A percentile compares a stretch with the other conserved stretches of the same genome.
These are phyloP conservation scores for Lordiphosa andalusiaca DNA, from an alignment of 2,888 invertebrate genomes.

Conservation along the genomic window DNA sequence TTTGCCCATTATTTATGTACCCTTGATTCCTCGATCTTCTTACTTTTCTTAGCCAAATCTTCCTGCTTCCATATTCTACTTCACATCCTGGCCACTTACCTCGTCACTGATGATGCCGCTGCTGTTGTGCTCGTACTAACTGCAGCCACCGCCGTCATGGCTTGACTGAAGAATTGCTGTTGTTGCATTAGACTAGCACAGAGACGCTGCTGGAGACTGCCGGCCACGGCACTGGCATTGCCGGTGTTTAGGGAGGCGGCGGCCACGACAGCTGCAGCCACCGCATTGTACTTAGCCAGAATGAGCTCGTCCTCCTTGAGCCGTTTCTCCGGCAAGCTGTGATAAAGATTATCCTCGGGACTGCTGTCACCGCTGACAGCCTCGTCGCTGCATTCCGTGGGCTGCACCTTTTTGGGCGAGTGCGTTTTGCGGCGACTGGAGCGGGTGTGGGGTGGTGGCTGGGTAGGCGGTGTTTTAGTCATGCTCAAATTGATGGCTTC, in stretches of 20 bases:
- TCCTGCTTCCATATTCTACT: too few relatives aligned
- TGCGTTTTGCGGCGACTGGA: slow-evolving; percentile 63
- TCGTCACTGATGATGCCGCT: slow-evolving; percentile 12
- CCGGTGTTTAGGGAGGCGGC: slow-evolving; percentile 26
- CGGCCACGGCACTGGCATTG: background rate
- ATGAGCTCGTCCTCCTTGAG: slow-evolving; percentile 59
- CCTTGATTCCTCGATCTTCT: too few relatives aligned
- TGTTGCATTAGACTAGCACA: slow-evolving; percentile 49
- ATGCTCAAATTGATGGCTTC: slow-evolving; percentile 56
- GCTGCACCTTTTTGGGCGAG: slow-evolving; percentile 59
- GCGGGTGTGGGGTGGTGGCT: slow-evolving; percentile 24
- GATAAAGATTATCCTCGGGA: slow-evolving; percentile 23
- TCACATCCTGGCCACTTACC: background rate
- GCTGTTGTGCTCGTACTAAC: slow-evolving; percentile 9
- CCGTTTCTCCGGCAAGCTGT: slow-evolving; percentile 34
- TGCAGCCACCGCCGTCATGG: slow-evolving; percentile 32
- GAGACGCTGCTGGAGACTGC: slow-evolving; percentile 42
- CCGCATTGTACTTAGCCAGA: slow-evolving; percentile 63
- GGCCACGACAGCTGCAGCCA: slow-evolving; percentile 56
- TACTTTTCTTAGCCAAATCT: too few relatives aligned
- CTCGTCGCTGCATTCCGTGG: slow-evolving; percentile 20
- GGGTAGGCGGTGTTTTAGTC: slow-evolving; percentile 30
- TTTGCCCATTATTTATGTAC: too few relatives aligned
- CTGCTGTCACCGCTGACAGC: slow-evolving; percentile 40
- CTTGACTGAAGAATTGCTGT: slow-evolving; percentile 43